Conservation (phyloP, 2,113 vertebrate genomes). For the Pelmatolapia mariae region DNA sequence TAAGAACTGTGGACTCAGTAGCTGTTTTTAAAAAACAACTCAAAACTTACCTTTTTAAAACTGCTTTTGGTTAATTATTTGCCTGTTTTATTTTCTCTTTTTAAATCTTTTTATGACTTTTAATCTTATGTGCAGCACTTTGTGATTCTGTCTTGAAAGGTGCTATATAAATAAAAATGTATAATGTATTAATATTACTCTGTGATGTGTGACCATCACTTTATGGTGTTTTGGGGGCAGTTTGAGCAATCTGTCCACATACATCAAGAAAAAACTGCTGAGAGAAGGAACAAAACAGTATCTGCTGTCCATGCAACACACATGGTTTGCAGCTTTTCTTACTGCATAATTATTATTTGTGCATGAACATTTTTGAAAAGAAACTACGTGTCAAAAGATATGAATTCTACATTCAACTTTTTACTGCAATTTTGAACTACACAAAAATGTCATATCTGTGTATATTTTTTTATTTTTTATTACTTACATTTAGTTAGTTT, state of each 20-base stretch:
- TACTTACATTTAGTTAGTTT: background rate
- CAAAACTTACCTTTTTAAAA: too few species aligned
- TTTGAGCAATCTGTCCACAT: background rate
- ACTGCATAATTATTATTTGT: background rate
- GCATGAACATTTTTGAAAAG: background rate
- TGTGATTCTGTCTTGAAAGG: too few species aligned
- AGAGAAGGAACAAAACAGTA: background rate
- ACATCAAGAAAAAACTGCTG: background rate
- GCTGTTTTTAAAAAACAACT: too few species aligned
- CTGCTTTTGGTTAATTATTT: too few species aligned
- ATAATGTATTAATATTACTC: background rate
- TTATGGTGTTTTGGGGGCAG: background rate
- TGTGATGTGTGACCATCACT: background rate
- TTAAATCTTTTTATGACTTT: too few species aligned
- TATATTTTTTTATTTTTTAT: background rate
- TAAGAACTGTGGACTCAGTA: too few species aligned
- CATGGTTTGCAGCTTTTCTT: background rate
- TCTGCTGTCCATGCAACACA: background rate
- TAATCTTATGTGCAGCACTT: too few species aligned
- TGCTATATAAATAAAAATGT: too few species aligned
- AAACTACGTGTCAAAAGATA: background rate
- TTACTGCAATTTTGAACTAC: background rate
- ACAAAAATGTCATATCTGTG: background rate
- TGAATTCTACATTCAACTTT: fast-evolving
- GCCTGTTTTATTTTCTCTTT: too few species aligned